phyloP scores from a whole-genome alignment of 2,888 invertebrate genomes.

The Schizaphis graminum region DNA sequence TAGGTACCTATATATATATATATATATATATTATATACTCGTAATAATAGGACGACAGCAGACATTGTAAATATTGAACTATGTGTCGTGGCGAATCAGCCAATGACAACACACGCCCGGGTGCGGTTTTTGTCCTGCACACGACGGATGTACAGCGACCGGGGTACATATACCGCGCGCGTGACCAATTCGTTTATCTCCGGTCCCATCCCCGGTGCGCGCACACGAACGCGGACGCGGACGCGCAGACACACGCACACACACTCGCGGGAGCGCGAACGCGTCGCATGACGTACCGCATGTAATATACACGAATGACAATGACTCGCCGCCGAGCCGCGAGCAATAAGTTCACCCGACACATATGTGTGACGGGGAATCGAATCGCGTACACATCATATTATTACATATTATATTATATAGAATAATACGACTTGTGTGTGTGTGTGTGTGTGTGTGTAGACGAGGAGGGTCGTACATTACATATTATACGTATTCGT shows the following conservation, averaged over 20 bases:
- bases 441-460: too few relatives aligned
- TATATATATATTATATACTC: too few relatives aligned
- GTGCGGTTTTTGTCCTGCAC: constrained; percentile 35
- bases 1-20: too few relatives aligned
- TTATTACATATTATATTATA: neutral
- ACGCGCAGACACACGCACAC: neutral
- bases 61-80: constrained; percentile 64
- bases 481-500: neutral
- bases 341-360: constrained; percentile 52
- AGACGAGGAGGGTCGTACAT: neutral
- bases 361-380: constrained; percentile 40
- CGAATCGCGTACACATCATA: constrained; percentile 3
- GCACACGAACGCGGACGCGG: neutral
- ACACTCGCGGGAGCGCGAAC: too few relatives aligned
- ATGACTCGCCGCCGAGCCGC: constrained; percentile 35
- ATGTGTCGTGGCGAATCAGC: constrained; percentile 62
- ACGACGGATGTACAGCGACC: neutral
- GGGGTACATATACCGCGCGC: constrained; percentile 38
- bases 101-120: constrained; percentile 57
- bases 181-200: constrained; percentile 62
- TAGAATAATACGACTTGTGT: neutral
- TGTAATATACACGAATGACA: constrained; percentile 17
- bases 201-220: constrained; percentile 54
- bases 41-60: constrained; percentile 34
- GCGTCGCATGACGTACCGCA: neutral